A percentile compares a stretch with the other conserved stretches of the same genome.
These are phyloP conservation scores for Papilio elwesi DNA, from an alignment of 2,888 invertebrate species.

Conservation along the genomic window DNA sequence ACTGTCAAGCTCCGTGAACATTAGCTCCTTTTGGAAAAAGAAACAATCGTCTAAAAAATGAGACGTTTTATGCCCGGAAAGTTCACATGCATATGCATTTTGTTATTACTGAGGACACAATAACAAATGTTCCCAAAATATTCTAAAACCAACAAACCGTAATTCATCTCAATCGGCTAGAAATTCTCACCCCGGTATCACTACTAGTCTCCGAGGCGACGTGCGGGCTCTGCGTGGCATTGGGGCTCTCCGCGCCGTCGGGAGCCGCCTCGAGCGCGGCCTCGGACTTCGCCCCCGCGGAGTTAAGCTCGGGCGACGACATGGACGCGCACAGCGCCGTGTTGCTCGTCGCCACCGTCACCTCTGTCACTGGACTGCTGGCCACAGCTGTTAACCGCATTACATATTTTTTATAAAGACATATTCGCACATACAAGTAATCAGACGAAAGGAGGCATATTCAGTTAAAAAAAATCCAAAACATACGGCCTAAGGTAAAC, in stretches of 20 bases:
- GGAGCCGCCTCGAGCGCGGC: slow-evolving; percentile 40
- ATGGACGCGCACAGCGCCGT: slow-evolving; percentile 68
- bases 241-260: slow-evolving; percentile 39
- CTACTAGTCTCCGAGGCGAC: slow-evolving; percentile 73
- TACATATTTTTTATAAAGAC: neutral
- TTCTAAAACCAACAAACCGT: no score
- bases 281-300: slow-evolving; percentile 44
- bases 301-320: slow-evolving; percentile 78
- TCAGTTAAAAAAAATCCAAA: no score
- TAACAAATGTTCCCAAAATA: no score
- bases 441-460: no score
- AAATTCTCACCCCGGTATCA: slow-evolving; percentile 69
- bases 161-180: neutral
- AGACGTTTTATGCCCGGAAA: neutral
- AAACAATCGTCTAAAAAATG: neutral
- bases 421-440: neutral
- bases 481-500: no score
- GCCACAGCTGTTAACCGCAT: slow-evolving; percentile 58
- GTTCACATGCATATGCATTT: neutral
- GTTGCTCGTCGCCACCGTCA: slow-evolving; percentile 48
- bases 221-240: slow-evolving; percentile 45
- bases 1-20: slow-evolving; percentile 86
- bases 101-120: neutral
- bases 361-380: slow-evolving; percentile 63
- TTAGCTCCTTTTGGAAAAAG: slow-evolving; percentile 60